phyloP scores from a whole-genome alignment of 2,888 invertebrate species.

The Anarsia innoxiella region DNA sequence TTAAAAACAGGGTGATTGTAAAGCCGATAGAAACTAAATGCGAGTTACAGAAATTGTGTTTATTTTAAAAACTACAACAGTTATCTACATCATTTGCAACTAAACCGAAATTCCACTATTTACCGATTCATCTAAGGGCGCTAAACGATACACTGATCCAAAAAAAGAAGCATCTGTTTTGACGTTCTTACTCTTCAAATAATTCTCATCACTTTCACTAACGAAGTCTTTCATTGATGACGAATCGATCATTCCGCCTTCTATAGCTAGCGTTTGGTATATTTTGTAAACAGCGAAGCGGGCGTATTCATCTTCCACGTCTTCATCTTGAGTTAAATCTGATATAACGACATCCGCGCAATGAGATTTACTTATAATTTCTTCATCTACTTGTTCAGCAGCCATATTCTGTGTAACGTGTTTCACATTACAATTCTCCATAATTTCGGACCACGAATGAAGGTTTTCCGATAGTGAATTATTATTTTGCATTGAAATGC shows the following conservation, averaged over 20 bases:
- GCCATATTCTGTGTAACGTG: conserved; percentile 32
- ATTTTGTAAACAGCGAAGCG: conserved; percentile 58
- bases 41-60: neutral
- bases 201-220: conserved; percentile 24
- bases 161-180: conserved; percentile 30
- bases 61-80: neutral
- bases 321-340: conserved; percentile 36
- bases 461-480: too few species aligned
- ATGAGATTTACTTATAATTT: conserved; percentile 37
- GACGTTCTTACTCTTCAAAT: conserved; percentile 20
- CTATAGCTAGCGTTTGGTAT: conserved; percentile 41
- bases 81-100: conserved; percentile 5
- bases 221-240: conserved; percentile 52
- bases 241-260: conserved; percentile 46
- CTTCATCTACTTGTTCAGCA: conserved; percentile 29
- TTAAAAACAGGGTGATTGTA: too few species aligned
- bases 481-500: too few species aligned
- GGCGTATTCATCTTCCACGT: conserved; percentile 41
- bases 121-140: conserved; percentile 45
- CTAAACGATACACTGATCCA: conserved; percentile 46
- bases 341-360: conserved; percentile 21
- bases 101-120: conserved; percentile 30
- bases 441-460: conserved; percentile 56
- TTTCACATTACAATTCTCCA: conserved; percentile 39
- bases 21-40: too few species aligned